Conservation (phyloP, 2,797 vertebrate species). For the Sebastes steindachneri region DNA sequence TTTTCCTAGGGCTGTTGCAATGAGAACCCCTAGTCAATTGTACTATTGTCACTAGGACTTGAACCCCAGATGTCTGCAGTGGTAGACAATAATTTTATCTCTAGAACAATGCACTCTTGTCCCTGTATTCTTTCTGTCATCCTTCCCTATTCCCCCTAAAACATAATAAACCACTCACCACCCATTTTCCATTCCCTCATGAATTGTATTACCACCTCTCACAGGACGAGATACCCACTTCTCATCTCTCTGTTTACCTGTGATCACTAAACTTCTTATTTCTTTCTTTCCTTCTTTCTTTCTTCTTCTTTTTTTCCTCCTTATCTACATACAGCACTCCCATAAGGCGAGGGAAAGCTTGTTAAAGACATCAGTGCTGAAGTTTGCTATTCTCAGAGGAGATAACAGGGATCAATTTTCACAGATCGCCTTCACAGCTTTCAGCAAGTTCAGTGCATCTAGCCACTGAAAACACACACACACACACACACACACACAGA, state of each 20-base stretch:
- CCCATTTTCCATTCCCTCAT: neutral
- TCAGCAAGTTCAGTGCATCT: slow-evolving; percentile 36
- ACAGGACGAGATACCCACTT: neutral
- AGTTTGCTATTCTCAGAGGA: slow-evolving; percentile 60
- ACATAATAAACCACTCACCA: slow-evolving; percentile 8
- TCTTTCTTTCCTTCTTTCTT: neutral
- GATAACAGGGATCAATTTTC: slow-evolving; percentile 72
- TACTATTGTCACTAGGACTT: neutral
- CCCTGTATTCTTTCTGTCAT: neutral
- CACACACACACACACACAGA: slow-evolving; percentile 6
- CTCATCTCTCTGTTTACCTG: slow-evolving; percentile 1
- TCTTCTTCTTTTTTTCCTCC: neutral
- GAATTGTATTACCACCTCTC: neutral
- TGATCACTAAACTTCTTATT: neutral
- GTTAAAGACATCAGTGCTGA: slow-evolving; percentile 71
- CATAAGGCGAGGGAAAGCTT: slow-evolving; percentile 35
- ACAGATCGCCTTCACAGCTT: slow-evolving; percentile 62
- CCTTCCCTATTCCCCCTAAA: neutral
- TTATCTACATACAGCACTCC: slow-evolving; percentile 38
- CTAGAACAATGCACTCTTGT: neutral
- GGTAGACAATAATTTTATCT: neutral
- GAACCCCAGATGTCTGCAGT: slow-evolving; percentile 4
- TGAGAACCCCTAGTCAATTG: neutral
- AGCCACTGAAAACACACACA: slow-evolving; percentile 10
- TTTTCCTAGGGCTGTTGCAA: neutral